Evolutionary conservation across 1,140 invertebrate genomes (phyloP).

Genomic region (Lepidurus couesii): DNA sequence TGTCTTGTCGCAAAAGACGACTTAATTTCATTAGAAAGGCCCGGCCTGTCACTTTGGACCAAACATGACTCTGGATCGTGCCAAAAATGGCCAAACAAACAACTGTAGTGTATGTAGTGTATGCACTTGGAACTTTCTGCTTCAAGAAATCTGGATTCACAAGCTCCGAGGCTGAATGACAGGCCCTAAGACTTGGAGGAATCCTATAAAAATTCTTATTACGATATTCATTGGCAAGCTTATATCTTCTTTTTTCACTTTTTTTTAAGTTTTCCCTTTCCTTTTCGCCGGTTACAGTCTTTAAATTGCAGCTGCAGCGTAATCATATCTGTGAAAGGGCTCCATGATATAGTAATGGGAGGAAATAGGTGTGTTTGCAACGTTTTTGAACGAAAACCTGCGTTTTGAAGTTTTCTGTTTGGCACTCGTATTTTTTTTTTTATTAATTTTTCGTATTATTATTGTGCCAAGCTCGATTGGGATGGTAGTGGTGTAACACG

Average conservation of each 20-base stretch:
- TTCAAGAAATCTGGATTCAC: neutral
- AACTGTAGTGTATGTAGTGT: neutral
- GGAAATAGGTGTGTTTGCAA: neutral
- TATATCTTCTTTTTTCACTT: neutral
- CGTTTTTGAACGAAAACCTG: neutral
- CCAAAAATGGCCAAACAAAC: neutral
- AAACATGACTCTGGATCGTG: neutral
- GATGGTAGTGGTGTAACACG: neutral
- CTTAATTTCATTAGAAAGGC: neutral
- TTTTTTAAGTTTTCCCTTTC: neutral
- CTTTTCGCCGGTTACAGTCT: neutral
- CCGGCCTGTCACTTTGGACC: neutral
- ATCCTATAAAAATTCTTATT: neutral
- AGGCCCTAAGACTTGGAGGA: neutral
- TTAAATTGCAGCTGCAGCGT: neutral
- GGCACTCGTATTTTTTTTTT: neutral
- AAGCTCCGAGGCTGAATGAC: neutral
- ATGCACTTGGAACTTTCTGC: neutral
- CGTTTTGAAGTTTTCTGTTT: neutral
- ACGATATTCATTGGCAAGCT: neutral
- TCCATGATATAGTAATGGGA: neutral
- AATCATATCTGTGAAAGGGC: neutral
- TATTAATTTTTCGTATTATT: neutral
- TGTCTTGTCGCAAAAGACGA: neutral
- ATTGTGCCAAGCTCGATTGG: neutral